A percentile compares a stretch with the other conserved stretches of the same genome.
Evolutionary conservation across 2,797 vertebrate species (phyloP).

Genomic region (Lerista edwardsae): DNA sequence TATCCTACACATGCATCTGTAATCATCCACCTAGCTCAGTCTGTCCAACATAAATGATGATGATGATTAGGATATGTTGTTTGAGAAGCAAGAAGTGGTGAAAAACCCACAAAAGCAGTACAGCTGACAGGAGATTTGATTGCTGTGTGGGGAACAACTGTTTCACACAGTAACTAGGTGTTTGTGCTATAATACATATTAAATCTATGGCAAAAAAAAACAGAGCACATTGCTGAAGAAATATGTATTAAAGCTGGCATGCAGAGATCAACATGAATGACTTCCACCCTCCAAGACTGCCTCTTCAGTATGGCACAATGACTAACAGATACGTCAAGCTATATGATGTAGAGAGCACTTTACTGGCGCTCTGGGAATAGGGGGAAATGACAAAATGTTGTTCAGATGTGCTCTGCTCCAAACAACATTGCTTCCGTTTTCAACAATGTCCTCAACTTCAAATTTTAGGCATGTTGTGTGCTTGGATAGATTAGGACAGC

Average conservation of each 20-base stretch:
- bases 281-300: not conserved
- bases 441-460: not conserved
- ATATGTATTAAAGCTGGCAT: conserved; percentile 17
- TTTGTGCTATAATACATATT: not conserved
- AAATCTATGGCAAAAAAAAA: not conserved
- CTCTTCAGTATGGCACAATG: not conserved
- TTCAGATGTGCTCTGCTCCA: not conserved
- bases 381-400: not conserved
- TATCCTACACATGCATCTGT: not conserved
- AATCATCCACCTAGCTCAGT: not conserved
- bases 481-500: not conserved
- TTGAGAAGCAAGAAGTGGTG: conserved; percentile 12
- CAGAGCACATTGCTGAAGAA: conserved; percentile 12
- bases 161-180: conserved; percentile 2
- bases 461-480: too few species aligned
- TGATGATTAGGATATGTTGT: not conserved
- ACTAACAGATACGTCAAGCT: not conserved
- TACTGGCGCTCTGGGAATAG: not conserved
- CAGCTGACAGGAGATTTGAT: not conserved
- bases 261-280: not conserved
- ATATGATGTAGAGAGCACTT: not conserved
- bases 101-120: not conserved
- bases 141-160: conserved; percentile 19
- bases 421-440: not conserved
- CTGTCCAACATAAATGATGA: conserved; percentile 21